Percentiles rank a stretch among this genome's conserved stretches.
phyloP scores from a whole-genome alignment of 2,888 invertebrate genomes.

The Morpho deidamia region DNA sequence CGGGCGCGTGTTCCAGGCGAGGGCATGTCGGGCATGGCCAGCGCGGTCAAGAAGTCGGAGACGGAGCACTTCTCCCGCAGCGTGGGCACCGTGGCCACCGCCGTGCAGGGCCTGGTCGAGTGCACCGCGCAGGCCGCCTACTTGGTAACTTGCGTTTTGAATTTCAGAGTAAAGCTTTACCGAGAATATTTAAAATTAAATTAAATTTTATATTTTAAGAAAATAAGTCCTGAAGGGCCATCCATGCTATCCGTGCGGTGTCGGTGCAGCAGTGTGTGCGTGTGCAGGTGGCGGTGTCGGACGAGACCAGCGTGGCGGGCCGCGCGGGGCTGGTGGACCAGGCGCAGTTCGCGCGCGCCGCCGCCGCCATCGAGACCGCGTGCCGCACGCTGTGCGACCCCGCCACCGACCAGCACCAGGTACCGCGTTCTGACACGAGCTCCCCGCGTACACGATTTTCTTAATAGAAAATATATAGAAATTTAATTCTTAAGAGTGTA shows the following conservation, averaged over 20 bases:
- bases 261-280: no score
- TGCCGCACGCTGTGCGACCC: constrained; percentile 87
- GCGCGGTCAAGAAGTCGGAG: constrained; percentile 92
- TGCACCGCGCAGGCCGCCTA: constrained; percentile 97
- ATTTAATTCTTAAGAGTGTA: no score
- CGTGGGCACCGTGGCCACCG: constrained; percentile 89
- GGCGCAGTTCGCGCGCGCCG: constrained; percentile 91
- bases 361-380: constrained; percentile 93
- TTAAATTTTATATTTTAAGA: no score
- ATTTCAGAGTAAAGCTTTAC: no score
- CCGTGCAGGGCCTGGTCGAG: constrained; percentile 95
- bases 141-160: constrained; percentile 65
- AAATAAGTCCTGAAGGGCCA: no score
- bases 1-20: constrained; percentile 80
- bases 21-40: constrained; percentile 97
- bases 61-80: constrained; percentile 91
- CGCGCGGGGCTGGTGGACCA: constrained; percentile 93
- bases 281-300: constrained; percentile 89
- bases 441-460: background rate
- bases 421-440: constrained; percentile 16
- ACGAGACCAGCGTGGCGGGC: constrained; percentile 93
- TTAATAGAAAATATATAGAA: no score
- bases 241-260: no score
- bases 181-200: no score
- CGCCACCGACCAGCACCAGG: constrained; percentile 86